Base-by-base conservation (phyloP, 2,888 invertebrate genomes). In the Leptarthrus brevirostris region DNA sequence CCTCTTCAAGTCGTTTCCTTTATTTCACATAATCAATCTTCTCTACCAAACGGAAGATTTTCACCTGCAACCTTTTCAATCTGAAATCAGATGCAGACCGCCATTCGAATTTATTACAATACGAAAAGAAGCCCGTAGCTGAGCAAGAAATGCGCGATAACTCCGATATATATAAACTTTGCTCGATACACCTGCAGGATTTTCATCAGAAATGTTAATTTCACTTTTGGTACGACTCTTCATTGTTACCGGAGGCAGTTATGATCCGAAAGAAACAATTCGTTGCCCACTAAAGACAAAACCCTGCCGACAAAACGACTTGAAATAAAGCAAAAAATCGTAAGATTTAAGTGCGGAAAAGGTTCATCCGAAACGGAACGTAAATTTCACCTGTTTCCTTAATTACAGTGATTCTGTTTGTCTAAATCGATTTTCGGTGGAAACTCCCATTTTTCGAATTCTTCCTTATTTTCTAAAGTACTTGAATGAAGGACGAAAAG, bases 321-420 rank as follows among this genome's bases (percentile, higher is more conserved):
- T 30, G 8, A 40, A 12, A 40, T 40, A 40, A 4, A 12, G 10
- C 8, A 3, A 40, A 12, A 40, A 40, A 3, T 3, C 3, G 40
- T 26, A 54, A 24, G 36, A 61, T 18, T 10, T 20, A 36, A n/a
- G 36, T 16, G 36, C 18, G 58, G 20, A 61, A 61, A 47, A 64
- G 26, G 64, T 24, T 14, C 24, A 54, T 22, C 14, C 26, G 22
- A 36, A 20, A 64, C 16, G n/a, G 3, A 40, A 54, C 12, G 14
- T 40, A 54, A 40, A 71, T 52, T 71, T 54, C 71, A 70, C 54
- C 71, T 53, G 71, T 54, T 54, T 71, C 71, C 71, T 53, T 71
- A 71, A 71, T 71, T 71, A 71, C 71, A 71, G 54, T 71, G 71
- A 71, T 71, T 71, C 52, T 53, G 24, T 52, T 36, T 26, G 24